Evolutionary conservation across 2,888 invertebrate genomes (phyloP), one percentile per base, ranked within the genome.

Genomic region (Meiosimyza platycephala): DNA sequence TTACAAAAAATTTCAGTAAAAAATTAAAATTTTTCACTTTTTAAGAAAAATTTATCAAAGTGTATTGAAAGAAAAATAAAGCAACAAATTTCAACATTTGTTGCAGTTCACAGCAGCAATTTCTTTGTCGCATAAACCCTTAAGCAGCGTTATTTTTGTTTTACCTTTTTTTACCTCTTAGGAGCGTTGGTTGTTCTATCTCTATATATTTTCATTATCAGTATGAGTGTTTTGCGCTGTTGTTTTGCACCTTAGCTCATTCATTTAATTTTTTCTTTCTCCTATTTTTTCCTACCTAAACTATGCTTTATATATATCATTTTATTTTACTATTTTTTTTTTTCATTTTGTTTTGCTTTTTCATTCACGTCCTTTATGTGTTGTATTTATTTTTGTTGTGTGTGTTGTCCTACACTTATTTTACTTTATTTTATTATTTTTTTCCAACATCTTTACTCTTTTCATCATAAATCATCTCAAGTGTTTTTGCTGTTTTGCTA

Each of bases 391-490:
- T 52, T 28, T 16, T 6, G 16, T 16, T 18, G 28, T 54, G 12
- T 63, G 28, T 50, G 18, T 64, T 6, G 33, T 66, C 15, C 28
- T 66, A 18, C 40, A 40, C 16, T 54, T 12, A 28, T 51, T 7
- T 51, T 28, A 9, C 18, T 65, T 65, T 65, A 28, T 50, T 62
- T 62, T 62, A 40, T 40, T 62, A 62, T 62, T 62, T 33, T 40
- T 62, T 62, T 62, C 18, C 18, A 15, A 63, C 48, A 40, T 40
- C 40, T 40, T 40, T 40, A 40, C 40, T 33, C 63, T 47, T 47
- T 47, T 63, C 84, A 82, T 84, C 83, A 84, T 84, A 84, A 84
- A 84, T 84, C 84, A 84, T 80, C 79, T 84, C 80, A 83, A 84
- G 84, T 81, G 81, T 76, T 15, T 15, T 33, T 28, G 22, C 51